phyloP scores from a whole-genome alignment of 2,888 invertebrate genomes.

The Scelioninae gen. 1 region DNA sequence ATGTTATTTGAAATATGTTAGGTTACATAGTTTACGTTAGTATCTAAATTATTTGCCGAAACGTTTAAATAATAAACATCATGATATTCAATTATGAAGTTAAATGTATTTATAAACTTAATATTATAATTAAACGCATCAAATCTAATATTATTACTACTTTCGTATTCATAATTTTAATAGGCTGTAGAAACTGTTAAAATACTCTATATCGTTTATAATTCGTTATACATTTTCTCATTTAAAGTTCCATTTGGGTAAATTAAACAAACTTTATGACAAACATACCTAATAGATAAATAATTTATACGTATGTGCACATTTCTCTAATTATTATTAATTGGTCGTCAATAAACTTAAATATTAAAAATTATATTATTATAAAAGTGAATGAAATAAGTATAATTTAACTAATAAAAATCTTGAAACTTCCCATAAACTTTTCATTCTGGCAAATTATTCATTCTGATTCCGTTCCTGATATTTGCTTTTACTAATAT shows the following conservation, averaged over 20 bases:
- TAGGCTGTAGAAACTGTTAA: constrained; percentile 2
- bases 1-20: no score
- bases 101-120: not conserved
- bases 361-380: not conserved
- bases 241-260: constrained; percentile 32
- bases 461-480: no score
- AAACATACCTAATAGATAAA: constrained; percentile 31
- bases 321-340: constrained; percentile 6
- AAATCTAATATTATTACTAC: constrained; percentile 2
- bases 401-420: no score
- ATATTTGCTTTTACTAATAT: no score
- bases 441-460: no score
- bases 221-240: constrained; percentile 13
- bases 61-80: no score
- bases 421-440: no score
- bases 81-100: no score
- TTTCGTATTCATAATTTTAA: constrained; percentile 33
- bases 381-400: not conserved
- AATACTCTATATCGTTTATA: not conserved
- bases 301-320: not conserved
- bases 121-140: not conserved
- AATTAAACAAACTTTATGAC: constrained; percentile 20
- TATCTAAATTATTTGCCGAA: no score
- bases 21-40: no score
- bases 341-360: not conserved